Percentiles rank a stretch among this genome's conserved stretches.
Evolutionary conservation across 2,888 invertebrate genomes (phyloP).

Genomic region (Galerucella pusilla): DNA sequence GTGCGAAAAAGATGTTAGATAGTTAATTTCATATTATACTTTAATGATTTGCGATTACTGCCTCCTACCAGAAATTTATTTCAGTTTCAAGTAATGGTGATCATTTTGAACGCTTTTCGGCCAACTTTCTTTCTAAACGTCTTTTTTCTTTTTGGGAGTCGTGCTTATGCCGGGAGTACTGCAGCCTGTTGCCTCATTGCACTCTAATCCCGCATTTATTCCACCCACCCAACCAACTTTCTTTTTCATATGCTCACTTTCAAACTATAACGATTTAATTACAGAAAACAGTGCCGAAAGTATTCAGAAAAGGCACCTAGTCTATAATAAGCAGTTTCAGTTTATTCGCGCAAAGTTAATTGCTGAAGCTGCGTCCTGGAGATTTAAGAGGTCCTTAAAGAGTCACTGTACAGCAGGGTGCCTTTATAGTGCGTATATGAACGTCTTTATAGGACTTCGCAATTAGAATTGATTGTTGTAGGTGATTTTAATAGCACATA

Average conservation of each 20-base stretch:
- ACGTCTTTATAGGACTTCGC: constrained; percentile 62
- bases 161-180: too few relatives aligned
- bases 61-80: neutral
- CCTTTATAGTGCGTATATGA: constrained; percentile 59
- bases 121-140: neutral
- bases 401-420: constrained; percentile 60
- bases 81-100: neutral
- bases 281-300: neutral
- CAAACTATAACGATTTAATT: too few relatives aligned
- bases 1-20: neutral
- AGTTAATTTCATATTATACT: constrained; percentile 1
- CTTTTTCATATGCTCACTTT: too few relatives aligned
- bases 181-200: too few relatives aligned
- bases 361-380: constrained; percentile 58
- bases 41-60: constrained; percentile 1
- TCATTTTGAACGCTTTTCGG: neutral
- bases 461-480: constrained; percentile 65
- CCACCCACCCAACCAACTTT: neutral
- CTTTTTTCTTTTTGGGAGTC: too few relatives aligned
- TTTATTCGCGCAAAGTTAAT: constrained; percentile 61
- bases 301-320: neutral
- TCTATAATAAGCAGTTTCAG: constrained; percentile 51
- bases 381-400: constrained; percentile 61
- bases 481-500: constrained; percentile 64
- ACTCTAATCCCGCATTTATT: too few relatives aligned